Conservation (phyloP, 2,797 vertebrate genomes). For the Chelon labrosus region DNA sequence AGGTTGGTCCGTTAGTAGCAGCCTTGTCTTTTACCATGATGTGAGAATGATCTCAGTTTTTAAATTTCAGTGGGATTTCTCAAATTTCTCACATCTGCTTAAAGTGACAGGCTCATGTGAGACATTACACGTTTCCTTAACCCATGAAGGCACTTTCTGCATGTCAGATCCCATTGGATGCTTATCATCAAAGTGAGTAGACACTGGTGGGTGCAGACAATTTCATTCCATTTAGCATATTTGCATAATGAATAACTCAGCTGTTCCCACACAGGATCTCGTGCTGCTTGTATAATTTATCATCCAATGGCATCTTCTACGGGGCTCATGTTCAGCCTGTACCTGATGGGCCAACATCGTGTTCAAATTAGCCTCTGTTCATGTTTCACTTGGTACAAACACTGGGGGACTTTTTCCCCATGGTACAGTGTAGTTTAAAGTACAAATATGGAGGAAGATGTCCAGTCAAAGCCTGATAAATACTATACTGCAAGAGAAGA, state of each 20-base stretch:
- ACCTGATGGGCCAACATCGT: conserved; percentile 59
- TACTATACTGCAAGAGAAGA: background rate
- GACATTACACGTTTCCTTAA: conserved; percentile 42
- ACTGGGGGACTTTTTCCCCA: conserved; percentile 33
- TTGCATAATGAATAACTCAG: conserved; percentile 71
- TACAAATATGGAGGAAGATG: conserved; percentile 19
- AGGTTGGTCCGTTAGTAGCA: background rate
- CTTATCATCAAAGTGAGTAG: conserved; percentile 8
- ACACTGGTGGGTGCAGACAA: conserved; percentile 46
- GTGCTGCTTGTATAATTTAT: conserved; percentile 66
- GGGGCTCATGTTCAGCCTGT: conserved; percentile 47
- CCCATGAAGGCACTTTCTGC: conserved; percentile 29
- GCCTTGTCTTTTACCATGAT: background rate
- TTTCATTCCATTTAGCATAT: conserved; percentile 72
- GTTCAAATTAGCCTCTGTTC: conserved; percentile 70
- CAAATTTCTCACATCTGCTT: background rate
- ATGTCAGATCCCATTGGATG: conserved; percentile 42
- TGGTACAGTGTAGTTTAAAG: conserved; percentile 5
- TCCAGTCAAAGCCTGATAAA: background rate
- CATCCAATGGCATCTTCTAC: conserved; percentile 51
- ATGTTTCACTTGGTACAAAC: conserved; percentile 46
- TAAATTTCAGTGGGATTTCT: conserved; percentile 23
- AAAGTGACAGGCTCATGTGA: conserved; percentile 20
- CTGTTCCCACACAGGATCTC: conserved; percentile 54
- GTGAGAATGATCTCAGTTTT: conserved; percentile 1